phyloP scores from a whole-genome alignment of 2,888 invertebrate genomes.

The Dysmachus trigonus region DNA sequence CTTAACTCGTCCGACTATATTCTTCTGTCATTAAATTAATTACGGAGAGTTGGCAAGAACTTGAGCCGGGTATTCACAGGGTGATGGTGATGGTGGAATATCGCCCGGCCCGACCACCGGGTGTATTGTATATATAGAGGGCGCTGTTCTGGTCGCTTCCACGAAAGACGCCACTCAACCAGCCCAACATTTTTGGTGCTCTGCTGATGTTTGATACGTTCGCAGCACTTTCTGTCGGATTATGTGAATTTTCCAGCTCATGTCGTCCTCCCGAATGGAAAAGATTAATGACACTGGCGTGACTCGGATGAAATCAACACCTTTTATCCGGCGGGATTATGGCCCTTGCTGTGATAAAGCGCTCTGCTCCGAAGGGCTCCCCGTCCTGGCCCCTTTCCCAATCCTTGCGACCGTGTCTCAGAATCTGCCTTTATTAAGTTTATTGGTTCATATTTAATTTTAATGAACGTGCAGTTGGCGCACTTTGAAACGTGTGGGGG shows the following conservation, averaged over 20 bases:
- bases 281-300: slow-evolving; percentile 38
- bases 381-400: not conserved
- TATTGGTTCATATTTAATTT: not conserved
- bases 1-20: slow-evolving; percentile 35
- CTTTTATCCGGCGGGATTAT: slow-evolving; percentile 31
- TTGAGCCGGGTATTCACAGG: slow-evolving; percentile 17
- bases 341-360: not conserved
- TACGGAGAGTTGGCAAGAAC: slow-evolving; percentile 22
- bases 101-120: not conserved
- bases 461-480: not conserved
- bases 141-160: not conserved
- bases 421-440: not conserved
- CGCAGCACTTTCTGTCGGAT: slow-evolving; percentile 27
- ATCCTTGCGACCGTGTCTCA: not conserved
- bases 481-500: not conserved
- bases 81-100: not conserved
- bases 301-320: slow-evolving; percentile 34
- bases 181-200: slow-evolving; percentile 5
- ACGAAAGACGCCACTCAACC: not conserved
- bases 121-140: not conserved
- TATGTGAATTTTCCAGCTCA: slow-evolving; percentile 40
- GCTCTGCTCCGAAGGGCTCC: not conserved
- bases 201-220: slow-evolving; percentile 37
- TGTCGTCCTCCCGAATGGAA: slow-evolving; percentile 23
- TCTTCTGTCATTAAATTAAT: slow-evolving; percentile 39